These are phyloP conservation scores for Scomber japonicus DNA, from an alignment of 2,113 vertebrate species.

Conservation along the genomic window DNA sequence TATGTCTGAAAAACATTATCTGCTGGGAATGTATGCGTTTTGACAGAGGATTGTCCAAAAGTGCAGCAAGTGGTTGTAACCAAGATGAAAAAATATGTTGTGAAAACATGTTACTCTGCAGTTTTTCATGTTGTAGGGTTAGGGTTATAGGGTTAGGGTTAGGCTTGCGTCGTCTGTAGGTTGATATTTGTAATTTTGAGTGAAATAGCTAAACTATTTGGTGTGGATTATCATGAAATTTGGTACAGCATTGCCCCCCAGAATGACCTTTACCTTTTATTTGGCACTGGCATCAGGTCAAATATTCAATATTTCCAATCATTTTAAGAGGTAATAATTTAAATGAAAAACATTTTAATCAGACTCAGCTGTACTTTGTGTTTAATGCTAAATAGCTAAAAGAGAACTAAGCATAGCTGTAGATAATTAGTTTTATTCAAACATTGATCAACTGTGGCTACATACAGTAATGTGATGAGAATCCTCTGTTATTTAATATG, in stretches of 20 bases:
- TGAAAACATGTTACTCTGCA: neutral
- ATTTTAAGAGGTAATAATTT: neutral
- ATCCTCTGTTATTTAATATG: neutral
- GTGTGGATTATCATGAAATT: too few species aligned
- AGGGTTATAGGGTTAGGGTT: too few species aligned
- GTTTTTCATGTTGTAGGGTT: too few species aligned
- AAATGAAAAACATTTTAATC: neutral
- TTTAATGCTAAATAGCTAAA: neutral
- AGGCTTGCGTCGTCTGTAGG: too few species aligned
- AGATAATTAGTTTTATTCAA: neutral
- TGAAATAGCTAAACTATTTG: too few species aligned
- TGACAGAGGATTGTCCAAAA: neutral
- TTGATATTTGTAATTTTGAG: too few species aligned
- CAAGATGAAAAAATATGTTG: neutral
- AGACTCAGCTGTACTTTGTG: neutral
- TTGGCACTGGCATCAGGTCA: neutral
- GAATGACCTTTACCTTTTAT: neutral
- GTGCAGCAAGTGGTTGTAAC: neutral
- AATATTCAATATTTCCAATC: too few species aligned
- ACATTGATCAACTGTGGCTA: neutral
- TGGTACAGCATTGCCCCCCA: too few species aligned
- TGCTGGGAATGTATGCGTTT: neutral
- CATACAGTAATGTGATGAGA: neutral
- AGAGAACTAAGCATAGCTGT: neutral
- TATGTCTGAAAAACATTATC: conserved; percentile 18